Evolutionary conservation across 2,888 invertebrate species (phyloP).

Genomic region (Callinectes sapidus): DNA sequence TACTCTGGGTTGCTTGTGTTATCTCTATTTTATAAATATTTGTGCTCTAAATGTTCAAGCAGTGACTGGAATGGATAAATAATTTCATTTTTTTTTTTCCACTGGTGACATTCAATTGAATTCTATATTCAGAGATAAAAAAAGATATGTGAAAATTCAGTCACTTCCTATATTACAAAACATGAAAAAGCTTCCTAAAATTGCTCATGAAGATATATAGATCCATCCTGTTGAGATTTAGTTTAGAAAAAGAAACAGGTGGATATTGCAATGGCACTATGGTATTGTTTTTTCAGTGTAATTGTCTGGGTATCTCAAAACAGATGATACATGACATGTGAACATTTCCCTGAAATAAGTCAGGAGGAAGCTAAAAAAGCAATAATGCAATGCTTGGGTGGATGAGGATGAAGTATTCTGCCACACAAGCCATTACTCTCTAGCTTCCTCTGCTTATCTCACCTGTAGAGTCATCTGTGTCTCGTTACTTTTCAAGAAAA

Average conservation of each 20-base stretch:
- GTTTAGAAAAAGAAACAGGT: slow-evolving; percentile 44
- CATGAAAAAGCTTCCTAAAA: slow-evolving; percentile 48
- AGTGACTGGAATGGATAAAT: slow-evolving; percentile 48
- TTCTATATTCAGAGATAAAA: slow-evolving; percentile 44
- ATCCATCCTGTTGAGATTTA: slow-evolving; percentile 23
- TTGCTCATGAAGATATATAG: background rate
- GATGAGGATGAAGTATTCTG: background rate
- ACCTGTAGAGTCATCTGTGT: background rate
- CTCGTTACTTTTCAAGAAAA: background rate
- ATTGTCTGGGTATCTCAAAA: background rate
- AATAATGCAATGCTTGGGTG: background rate
- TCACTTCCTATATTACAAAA: slow-evolving; percentile 10
- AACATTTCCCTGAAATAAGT: background rate
- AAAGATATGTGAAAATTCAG: slow-evolving; percentile 28
- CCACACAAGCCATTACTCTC: slow-evolving; percentile 11
- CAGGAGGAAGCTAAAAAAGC: slow-evolving; percentile 2
- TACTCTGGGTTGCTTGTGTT: slow-evolving; percentile 37
- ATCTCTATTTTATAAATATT: slow-evolving; percentile 51
- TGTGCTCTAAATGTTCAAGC: slow-evolving; percentile 56
- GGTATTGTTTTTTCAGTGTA: slow-evolving; percentile 40
- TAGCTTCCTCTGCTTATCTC: slow-evolving; percentile 30
- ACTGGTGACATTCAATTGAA: slow-evolving; percentile 1
- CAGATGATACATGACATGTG: background rate
- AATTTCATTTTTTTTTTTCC: background rate
- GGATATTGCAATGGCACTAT: slow-evolving; percentile 60